Conservation (phyloP, 2,888 invertebrate species). For the Luperina testacea region DNA sequence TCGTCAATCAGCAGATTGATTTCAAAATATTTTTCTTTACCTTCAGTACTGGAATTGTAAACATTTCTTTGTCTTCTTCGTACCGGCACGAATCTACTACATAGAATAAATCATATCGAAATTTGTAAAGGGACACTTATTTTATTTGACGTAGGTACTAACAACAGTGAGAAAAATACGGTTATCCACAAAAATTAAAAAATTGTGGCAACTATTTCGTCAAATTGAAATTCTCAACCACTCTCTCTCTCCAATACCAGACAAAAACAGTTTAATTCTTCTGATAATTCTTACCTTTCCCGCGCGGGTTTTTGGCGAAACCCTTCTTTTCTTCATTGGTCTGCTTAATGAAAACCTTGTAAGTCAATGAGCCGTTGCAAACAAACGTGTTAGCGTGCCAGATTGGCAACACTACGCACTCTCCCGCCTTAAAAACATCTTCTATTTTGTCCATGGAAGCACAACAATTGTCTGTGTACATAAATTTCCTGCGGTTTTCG, state of each 20-base stretch:
- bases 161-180: neutral
- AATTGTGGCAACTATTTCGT: too few species aligned
- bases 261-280: neutral
- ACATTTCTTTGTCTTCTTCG: neutral
- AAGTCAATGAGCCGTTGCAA: slow-evolving; percentile 45
- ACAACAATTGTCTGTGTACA: slow-evolving; percentile 72
- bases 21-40: neutral
- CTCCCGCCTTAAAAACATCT: slow-evolving; percentile 68
- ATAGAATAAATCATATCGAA: neutral
- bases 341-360: slow-evolving; percentile 59
- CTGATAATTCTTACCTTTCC: slow-evolving; percentile 37
- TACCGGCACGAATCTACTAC: neutral
- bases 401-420: slow-evolving; percentile 74
- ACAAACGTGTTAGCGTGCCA: slow-evolving; percentile 56
- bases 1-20: neutral
- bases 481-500: slow-evolving; percentile 76
- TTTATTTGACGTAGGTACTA: neutral
- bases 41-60: too few species aligned
- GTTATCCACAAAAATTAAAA: neutral
- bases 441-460: slow-evolving; percentile 65
- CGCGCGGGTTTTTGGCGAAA: slow-evolving; percentile 11
- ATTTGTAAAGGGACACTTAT: neutral
- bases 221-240: slow-evolving; percentile 9
- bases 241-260: slow-evolving; percentile 8
- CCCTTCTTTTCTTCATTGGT: slow-evolving; percentile 24